A percentile compares a stretch with the other conserved stretches of the same genome.
phyloP scores from a whole-genome alignment of 2,797 vertebrate genomes.

The Melanotaenia boesemani region DNA sequence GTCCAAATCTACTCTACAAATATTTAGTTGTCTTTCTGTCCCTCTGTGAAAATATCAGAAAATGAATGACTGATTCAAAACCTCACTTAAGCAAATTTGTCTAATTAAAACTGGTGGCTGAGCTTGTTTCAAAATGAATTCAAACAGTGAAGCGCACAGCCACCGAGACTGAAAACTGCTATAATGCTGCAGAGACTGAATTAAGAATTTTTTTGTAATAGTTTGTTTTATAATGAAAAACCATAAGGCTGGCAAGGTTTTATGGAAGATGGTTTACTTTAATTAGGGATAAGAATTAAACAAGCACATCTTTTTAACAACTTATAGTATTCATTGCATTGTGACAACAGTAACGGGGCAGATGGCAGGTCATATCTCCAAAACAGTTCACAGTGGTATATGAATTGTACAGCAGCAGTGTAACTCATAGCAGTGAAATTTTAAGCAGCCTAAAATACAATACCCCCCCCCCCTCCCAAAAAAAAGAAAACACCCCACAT shows the following conservation, averaged over 20 bases:
- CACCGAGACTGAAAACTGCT: slow-evolving; percentile 45
- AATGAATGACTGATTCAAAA: slow-evolving; percentile 51
- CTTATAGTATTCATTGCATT: background rate
- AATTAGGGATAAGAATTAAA: slow-evolving; percentile 28
- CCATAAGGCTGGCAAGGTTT: slow-evolving; percentile 33
- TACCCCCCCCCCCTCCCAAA: no score
- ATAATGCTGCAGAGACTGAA: slow-evolving; percentile 44
- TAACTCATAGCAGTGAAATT: background rate
- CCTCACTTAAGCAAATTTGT: slow-evolving; percentile 56
- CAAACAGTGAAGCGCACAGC: slow-evolving; percentile 35
- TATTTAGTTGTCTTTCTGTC: slow-evolving; percentile 28
- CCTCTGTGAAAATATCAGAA: slow-evolving; percentile 35
- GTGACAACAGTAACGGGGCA: background rate
- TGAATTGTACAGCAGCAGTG: background rate
- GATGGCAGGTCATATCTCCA: background rate
- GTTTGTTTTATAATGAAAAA: slow-evolving; percentile 45
- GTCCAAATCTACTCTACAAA: slow-evolving; percentile 23
- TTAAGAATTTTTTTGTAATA: slow-evolving; percentile 38
- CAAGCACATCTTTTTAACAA: background rate
- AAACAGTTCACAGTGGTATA: no score
- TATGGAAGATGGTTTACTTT: slow-evolving; percentile 36
- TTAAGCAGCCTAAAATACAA: background rate
- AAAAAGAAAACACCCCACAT: no score
- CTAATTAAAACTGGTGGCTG: slow-evolving; percentile 43
- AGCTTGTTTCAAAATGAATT: slow-evolving; percentile 55